phyloP scores from a whole-genome alignment of 2,888 invertebrate species.

The Homarus gammarus region DNA sequence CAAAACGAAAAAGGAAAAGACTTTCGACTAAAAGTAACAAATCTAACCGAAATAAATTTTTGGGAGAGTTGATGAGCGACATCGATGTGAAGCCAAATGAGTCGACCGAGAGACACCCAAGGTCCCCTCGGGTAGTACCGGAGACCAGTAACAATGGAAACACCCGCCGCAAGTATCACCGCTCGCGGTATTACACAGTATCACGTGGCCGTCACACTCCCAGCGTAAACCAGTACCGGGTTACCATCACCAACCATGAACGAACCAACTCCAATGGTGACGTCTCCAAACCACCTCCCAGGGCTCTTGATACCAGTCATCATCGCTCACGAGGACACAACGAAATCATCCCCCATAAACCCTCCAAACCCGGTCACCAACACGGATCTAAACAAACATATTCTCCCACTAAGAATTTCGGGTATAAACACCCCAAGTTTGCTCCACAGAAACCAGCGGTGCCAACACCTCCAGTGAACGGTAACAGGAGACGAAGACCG shows the following conservation, averaged over 20 bases:
- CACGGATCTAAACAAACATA: background rate
- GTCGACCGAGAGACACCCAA: constrained; percentile 6
- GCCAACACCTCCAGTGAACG: background rate
- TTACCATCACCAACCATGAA: constrained; percentile 15
- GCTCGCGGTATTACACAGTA: constrained; percentile 14
- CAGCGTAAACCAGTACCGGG: constrained; percentile 20
- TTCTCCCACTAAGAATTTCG: constrained; percentile 32
- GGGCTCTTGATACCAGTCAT: background rate
- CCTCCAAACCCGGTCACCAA: constrained; percentile 1
- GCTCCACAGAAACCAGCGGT: background rate
- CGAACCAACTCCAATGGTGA: background rate
- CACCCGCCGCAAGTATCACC: constrained; percentile 15
- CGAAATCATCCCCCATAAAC: constrained; percentile 57
- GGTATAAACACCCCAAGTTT: constrained; percentile 5
- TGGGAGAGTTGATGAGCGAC: background rate
- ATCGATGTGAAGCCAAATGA: background rate
- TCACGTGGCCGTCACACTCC: background rate
- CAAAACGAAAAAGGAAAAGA: background rate
- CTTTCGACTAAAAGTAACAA: background rate
- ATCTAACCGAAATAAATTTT: background rate
- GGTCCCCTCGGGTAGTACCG: constrained; percentile 5
- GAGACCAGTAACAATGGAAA: background rate
- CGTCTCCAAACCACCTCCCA: too few relatives aligned
- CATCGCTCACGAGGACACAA: constrained; percentile 19
- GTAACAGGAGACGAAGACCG: background rate